phyloP scores from a whole-genome alignment of 2,888 invertebrate genomes.

The Drosophila birchii region DNA sequence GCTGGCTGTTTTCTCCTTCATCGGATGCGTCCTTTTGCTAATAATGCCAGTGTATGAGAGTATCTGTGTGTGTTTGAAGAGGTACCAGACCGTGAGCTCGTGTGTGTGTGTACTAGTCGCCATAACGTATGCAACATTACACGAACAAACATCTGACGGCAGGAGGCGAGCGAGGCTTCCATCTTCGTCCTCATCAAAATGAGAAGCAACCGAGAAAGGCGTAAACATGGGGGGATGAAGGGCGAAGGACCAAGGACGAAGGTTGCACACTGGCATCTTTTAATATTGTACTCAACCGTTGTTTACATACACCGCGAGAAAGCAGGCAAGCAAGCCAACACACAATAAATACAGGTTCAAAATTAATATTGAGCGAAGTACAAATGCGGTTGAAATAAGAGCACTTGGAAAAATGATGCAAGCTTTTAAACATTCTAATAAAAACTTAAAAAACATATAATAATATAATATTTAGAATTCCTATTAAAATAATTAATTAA shows the following conservation, averaged over 20 bases:
- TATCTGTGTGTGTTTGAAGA: constrained; percentile 36
- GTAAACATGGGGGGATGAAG: constrained; percentile 16
- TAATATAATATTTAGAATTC: background rate
- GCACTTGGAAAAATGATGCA: background rate
- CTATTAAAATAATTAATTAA: background rate
- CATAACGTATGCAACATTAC: constrained; percentile 55
- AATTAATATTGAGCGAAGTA: background rate
- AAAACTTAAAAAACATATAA: background rate
- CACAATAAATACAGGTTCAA: background rate
- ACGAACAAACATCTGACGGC: constrained; percentile 49
- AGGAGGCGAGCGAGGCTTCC: constrained; percentile 26
- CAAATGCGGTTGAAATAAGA: background rate
- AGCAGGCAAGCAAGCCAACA: background rate
- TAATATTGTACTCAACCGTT: constrained; percentile 48
- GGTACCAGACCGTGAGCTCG: constrained; percentile 20
- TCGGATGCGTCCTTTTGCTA: constrained; percentile 54
- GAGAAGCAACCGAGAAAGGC: constrained; percentile 33
- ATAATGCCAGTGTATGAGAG: constrained; percentile 45
- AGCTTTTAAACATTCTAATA: no score
- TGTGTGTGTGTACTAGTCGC: constrained; percentile 37
- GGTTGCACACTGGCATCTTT: constrained; percentile 40
- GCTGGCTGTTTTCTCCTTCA: constrained; percentile 38
- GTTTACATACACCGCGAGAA: constrained; percentile 45
- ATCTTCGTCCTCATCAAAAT: constrained; percentile 43
- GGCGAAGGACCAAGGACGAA: background rate